A percentile compares a stretch with the other conserved stretches of the same genome.
Conservation (phyloP, 2,113 vertebrate genomes). For the Leiothrix lutea region DNA sequence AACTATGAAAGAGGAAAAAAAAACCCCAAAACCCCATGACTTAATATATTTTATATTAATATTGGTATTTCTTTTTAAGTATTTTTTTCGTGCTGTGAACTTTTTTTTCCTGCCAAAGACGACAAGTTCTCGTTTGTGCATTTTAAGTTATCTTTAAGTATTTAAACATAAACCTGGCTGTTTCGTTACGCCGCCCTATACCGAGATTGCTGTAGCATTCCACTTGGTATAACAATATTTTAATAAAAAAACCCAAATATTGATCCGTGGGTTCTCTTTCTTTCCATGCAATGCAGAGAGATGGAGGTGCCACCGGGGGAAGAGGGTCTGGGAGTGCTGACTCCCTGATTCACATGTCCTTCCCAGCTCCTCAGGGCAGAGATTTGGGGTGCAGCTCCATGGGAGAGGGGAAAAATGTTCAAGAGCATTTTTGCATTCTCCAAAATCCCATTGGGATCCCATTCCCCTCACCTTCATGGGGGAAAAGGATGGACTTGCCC, state of each 20-base stretch:
- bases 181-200: constrained; percentile 74
- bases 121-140: constrained; percentile 72
- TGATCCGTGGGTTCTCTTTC: neutral
- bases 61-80: constrained; percentile 81
- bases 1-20: constrained; percentile 65
- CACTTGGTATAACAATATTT: constrained; percentile 81
- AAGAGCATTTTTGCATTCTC: neutral
- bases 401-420: neutral
- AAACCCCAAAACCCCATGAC: neutral
- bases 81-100: constrained; percentile 82
- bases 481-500: neutral
- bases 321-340: neutral
- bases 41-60: constrained; percentile 87
- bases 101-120: constrained; percentile 82
- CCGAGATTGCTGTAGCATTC: constrained; percentile 81
- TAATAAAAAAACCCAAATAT: constrained; percentile 71
- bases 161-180: constrained; percentile 81
- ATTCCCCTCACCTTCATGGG: accelerated
- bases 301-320: accelerated
- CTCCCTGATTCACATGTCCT: neutral
- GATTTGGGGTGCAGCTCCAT: neutral
- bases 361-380: neutral
- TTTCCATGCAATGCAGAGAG: accelerated
- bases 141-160: constrained; percentile 84
- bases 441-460: neutral